These are phyloP conservation scores for Bombus pascuorum DNA, from an alignment of 1,140 invertebrate species.

Conservation along the genomic window DNA sequence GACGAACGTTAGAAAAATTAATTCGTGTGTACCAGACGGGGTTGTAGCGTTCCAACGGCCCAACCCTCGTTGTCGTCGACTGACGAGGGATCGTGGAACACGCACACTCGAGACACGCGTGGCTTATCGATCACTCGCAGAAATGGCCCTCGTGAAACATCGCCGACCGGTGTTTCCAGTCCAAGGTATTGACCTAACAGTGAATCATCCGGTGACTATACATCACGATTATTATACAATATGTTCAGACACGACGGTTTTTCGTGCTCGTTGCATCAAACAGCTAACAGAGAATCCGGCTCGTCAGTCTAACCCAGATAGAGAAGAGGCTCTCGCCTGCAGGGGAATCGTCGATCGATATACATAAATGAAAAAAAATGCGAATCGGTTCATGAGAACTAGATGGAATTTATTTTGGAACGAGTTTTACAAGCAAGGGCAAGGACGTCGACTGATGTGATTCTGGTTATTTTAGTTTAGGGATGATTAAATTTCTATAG, in stretches of 20 bases:
- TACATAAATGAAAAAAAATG: not conserved
- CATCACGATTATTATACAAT: slow-evolving; percentile 58
- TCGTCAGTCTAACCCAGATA: not conserved
- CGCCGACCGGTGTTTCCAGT: slow-evolving; percentile 62
- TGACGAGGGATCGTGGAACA: slow-evolving; percentile 43
- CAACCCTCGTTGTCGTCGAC: slow-evolving; percentile 49
- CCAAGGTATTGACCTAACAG: slow-evolving; percentile 73
- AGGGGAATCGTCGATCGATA: slow-evolving; percentile 25
- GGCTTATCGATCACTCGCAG: slow-evolving; percentile 67
- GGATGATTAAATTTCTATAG: not conserved
- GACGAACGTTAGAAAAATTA: slow-evolving; percentile 51
- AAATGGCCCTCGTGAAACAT: slow-evolving; percentile 56
- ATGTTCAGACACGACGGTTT: slow-evolving; percentile 24
- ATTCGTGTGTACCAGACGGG: slow-evolving; percentile 49
- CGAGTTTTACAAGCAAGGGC: not conserved
- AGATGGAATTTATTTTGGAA: not conserved
- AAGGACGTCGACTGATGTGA: not conserved
- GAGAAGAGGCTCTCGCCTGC: not conserved
- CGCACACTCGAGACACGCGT: slow-evolving; percentile 55
- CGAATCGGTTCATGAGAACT: not conserved
- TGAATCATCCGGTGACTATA: slow-evolving; percentile 71
- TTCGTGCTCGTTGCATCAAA: not conserved
- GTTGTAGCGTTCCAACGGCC: slow-evolving; percentile 14
- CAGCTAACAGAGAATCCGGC: slow-evolving; percentile 12
- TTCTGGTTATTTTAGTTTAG: not conserved